Percentiles rank a stretch among this genome's conserved stretches.
Conservation (phyloP, 2,113 vertebrate species). For the Engystomops pustulosus region DNA sequence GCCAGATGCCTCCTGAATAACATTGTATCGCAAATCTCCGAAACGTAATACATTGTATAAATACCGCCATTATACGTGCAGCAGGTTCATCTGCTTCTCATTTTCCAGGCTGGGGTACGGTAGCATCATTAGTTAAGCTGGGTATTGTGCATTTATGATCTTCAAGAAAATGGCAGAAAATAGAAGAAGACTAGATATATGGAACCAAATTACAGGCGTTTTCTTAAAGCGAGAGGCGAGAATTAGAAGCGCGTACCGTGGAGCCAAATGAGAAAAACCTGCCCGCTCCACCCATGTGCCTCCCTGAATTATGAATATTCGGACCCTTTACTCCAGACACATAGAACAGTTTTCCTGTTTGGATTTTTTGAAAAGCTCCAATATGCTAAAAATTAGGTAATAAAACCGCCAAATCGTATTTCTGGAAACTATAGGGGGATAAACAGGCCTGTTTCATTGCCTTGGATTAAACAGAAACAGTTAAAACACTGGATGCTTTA, state of each 20-base stretch:
- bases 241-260: neutral
- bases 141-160: slow-evolving; percentile 39
- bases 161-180: slow-evolving; percentile 25
- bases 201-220: neutral
- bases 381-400: slow-evolving; percentile 60
- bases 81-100: slow-evolving; percentile 51
- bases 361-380: slow-evolving; percentile 56
- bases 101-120: slow-evolving; percentile 39
- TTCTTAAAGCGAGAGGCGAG: neutral
- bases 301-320: slow-evolving; percentile 59
- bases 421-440: slow-evolving; percentile 50
- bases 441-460: slow-evolving; percentile 54
- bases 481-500: slow-evolving; percentile 59
- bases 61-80: slow-evolving; percentile 39
- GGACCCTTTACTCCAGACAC: slow-evolving; percentile 52
- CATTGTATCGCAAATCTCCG: slow-evolving; percentile 40
- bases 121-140: slow-evolving; percentile 57
- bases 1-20: slow-evolving; percentile 52
- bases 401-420: slow-evolving; percentile 57
- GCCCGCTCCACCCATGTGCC: neutral
- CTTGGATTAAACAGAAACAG: slow-evolving; percentile 58
- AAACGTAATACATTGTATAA: slow-evolving; percentile 54
- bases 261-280: slow-evolving; percentile 8
- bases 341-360: slow-evolving; percentile 60
- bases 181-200: slow-evolving; percentile 32